Base-by-base conservation (phyloP, 2,113 vertebrate genomes). In the Anolis carolinensis region DNA sequence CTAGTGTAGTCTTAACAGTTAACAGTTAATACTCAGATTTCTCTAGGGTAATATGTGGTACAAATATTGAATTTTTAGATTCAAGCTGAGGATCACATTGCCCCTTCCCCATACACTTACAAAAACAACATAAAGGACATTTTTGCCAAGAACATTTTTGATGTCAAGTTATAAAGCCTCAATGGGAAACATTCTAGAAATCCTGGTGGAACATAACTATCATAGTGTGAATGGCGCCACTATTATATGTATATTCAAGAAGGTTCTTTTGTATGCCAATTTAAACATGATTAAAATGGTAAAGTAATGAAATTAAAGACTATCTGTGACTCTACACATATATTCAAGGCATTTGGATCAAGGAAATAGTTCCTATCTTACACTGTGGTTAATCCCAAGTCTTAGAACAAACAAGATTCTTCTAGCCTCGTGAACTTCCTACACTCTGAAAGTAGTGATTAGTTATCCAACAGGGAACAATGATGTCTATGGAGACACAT, bases 351-450 rank as follows among this genome's bases (percentile, higher is more conserved):
- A 85, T 32, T 23, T 55, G n/a, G 39, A 55, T 84, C 86, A 86
- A 85, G 80, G 85, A 76, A 71, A 72, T 86, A 93, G 93, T 84
- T 86, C 83, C 91, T 91, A 68, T n/a, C 34, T 75, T 59, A 39
- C 30, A 27, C 63, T 44, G 70, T 67, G 32, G 44, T 74, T 62
- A 74, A 71, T 34, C 2, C 79, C 23, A 75, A 2, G 3, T 67
- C 79, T 50, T 83, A 85, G 71, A 21, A 65, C 20, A 68, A 86
- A 82, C 0, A 39, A 36, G 16, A 2, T 36, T 27, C 32, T 78
- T 83, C 74, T 50, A 39, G 81, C 75, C 30, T 14, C 81, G 18
- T 75, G 1, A 83, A 87, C 70, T 63, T 10, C 36, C 0, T 3
- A 84, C 18, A 62, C 21, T 39, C 25, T 68, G 18, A 71, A 39